Conservation (phyloP, 2,888 invertebrate genomes). For the Diachrysia chrysitis region DNA sequence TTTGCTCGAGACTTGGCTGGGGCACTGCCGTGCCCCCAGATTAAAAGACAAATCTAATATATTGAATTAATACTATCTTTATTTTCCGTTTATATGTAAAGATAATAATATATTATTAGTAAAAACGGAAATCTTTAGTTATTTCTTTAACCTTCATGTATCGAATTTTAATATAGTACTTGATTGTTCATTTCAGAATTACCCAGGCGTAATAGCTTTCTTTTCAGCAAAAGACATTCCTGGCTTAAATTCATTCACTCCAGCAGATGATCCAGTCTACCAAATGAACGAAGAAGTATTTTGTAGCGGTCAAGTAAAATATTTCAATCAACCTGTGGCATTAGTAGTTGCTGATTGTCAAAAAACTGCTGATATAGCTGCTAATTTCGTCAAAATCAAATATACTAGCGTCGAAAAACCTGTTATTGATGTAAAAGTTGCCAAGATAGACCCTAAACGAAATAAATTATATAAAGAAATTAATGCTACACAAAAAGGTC, state of each 20-base stretch:
- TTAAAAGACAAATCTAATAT: too few relatives aligned
- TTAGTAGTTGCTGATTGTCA: slow-evolving; percentile 90
- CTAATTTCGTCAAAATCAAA: slow-evolving; percentile 85
- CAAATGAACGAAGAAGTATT: slow-evolving; percentile 79
- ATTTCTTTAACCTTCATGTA: neutral
- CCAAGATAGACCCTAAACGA: slow-evolving; percentile 63
- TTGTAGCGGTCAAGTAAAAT: slow-evolving; percentile 86
- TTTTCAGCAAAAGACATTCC: slow-evolving; percentile 91
- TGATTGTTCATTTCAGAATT: slow-evolving; percentile 74
- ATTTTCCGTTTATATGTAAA: too few relatives aligned
- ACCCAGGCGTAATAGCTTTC: slow-evolving; percentile 91
- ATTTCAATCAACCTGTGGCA: slow-evolving; percentile 91
- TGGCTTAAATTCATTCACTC: slow-evolving; percentile 89
- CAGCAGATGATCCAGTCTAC: slow-evolving; percentile 50
- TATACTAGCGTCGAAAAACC: slow-evolving; percentile 80
- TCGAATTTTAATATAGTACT: neutral
- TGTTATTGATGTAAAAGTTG: slow-evolving; percentile 64
- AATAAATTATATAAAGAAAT: slow-evolving; percentile 49
- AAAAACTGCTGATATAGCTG: slow-evolving; percentile 85
- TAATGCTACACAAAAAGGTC: slow-evolving; percentile 60
- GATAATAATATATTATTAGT: too few relatives aligned
- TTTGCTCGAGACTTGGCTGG: too few relatives aligned
- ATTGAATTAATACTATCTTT: too few relatives aligned
- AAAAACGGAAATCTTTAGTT: too few relatives aligned
- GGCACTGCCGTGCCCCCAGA: too few relatives aligned